Evolutionary conservation across 1,140 invertebrate species (phyloP), one percentile per base, ranked within the genome.

Genomic region (Drosophila grimshawi): DNA sequence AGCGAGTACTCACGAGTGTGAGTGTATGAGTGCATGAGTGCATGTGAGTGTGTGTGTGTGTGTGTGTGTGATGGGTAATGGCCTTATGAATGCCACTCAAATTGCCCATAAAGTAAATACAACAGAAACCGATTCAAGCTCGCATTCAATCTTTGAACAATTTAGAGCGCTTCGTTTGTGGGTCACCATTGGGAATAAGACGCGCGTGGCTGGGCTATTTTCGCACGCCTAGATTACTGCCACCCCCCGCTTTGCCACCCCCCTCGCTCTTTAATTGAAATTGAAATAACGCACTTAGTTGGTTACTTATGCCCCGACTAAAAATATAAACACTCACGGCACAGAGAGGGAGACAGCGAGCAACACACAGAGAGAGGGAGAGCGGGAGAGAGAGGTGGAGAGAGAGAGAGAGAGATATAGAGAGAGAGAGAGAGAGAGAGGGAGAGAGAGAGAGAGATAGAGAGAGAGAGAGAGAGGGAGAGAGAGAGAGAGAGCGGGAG

Each of bases 11-110:
- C 37, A 2, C 8, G 6, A n/a, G 33, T 35, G 29, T 49, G 33
- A 27, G 59, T 49, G 35, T 32, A 11, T n/a, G 49, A 33, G 30
- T 52, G 19, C n/a, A 33, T 32, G 51, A 48, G 32, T 3, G 39
- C 35, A 45, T 19, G 51, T 46, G 11, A 32, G 8, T 11, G 55
- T 33, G 30, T 4, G 19, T 3, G 37, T 10, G 37, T 10, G 19
- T 7, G 10, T 43, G 19, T 19, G 19, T 19, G 19, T 19, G 19
- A 19, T 8, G 51, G 59, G 60, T 56, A 60, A 59, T 71, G 61
- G 68, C 65, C 71, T 82, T 88, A 86, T 86, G 83, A 88, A 86
- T 88, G 83, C 69, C 76, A 88, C 69, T 89, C 83, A 88, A 74
- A 80, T 70, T 29, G 65, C 75, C 27, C 78, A 86, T 86, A 86